phyloP scores from a whole-genome alignment of 2,797 vertebrate species.

The Pachyuromys duprasi region DNA sequence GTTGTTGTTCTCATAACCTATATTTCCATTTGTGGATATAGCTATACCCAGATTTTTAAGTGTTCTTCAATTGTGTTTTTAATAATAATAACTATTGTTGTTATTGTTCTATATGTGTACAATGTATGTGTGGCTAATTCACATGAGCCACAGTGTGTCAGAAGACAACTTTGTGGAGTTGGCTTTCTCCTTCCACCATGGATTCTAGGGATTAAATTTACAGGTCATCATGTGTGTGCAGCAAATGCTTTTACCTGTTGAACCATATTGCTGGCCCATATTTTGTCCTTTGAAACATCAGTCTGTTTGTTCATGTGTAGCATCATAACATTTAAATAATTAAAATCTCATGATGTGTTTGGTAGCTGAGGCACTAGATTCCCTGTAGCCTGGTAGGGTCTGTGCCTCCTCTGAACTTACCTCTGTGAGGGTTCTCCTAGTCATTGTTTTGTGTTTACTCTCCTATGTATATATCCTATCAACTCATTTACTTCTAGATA shows the following conservation, averaged over 20 bases:
- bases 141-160: neutral
- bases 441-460: conserved; percentile 28
- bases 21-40: neutral
- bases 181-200: neutral
- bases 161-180: neutral
- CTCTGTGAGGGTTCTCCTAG: conserved; percentile 20
- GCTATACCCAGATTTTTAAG: neutral
- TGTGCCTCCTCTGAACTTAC: neutral
- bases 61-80: neutral
- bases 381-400: neutral
- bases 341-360: conserved; percentile 23
- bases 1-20: conserved; percentile 3
- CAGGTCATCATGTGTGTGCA: neutral
- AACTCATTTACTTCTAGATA: conserved; percentile 10
- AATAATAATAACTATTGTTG: neutral
- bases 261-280: neutral
- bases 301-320: conserved; percentile 26
- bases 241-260: neutral
- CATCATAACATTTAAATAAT: conserved; percentile 40
- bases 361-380: neutral
- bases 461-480: conserved; percentile 9
- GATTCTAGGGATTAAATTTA: neutral
- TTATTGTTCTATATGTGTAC: neutral
- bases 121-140: too few relatives aligned
- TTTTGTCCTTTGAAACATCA: conserved; percentile 43